phyloP scores from a whole-genome alignment of 2,113 vertebrate genomes.

The Empidonax traillii region DNA sequence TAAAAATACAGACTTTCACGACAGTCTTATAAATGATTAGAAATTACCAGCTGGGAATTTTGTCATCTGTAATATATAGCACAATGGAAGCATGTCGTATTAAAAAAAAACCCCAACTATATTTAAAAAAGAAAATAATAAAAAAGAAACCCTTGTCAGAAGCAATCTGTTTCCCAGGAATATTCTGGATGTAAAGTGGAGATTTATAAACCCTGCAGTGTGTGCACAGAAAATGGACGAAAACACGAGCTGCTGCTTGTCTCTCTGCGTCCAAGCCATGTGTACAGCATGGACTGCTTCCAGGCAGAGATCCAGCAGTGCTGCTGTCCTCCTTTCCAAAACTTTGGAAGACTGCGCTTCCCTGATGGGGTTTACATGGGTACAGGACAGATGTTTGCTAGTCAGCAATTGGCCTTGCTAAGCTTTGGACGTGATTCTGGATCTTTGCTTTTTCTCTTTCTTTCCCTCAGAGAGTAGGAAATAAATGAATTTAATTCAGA shows the following conservation, averaged over 20 bases:
- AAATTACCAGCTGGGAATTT: slow-evolving; percentile 55
- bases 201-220: slow-evolving; percentile 45
- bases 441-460: neutral
- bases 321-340: neutral
- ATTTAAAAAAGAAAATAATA: slow-evolving; percentile 50
- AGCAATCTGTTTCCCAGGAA: slow-evolving; percentile 48
- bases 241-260: neutral
- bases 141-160: slow-evolving; percentile 37
- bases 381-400: slow-evolving; percentile 33
- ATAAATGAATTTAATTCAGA: neutral
- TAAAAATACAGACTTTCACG: neutral
- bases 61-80: slow-evolving; percentile 43
- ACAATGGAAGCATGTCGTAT: slow-evolving; percentile 25
- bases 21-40: slow-evolving; percentile 37
- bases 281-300: neutral
- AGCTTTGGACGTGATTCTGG: neutral
- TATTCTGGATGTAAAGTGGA: slow-evolving; percentile 35
- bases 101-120: neutral
- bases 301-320: neutral
- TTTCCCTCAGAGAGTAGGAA: neutral
- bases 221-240: slow-evolving; percentile 21
- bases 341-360: neutral
- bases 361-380: neutral
- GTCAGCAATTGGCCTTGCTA: neutral
- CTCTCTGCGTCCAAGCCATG: neutral